These are phyloP conservation scores for Podarcis muralis DNA, from an alignment of 2,113 vertebrate species.

Conservation along the genomic window DNA sequence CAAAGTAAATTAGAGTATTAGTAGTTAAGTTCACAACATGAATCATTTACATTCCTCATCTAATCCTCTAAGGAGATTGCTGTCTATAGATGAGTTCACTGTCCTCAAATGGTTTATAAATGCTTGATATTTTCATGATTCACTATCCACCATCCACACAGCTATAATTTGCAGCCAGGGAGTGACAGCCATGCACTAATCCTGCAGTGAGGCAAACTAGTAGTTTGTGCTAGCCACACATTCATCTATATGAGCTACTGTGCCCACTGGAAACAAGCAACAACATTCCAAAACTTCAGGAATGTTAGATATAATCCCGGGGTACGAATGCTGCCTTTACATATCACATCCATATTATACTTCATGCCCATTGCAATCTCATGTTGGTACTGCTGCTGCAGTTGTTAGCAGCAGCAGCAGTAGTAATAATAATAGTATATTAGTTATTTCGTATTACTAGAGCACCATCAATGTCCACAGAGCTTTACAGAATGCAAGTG, in stretches of 20 bases:
- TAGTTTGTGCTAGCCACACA: background rate
- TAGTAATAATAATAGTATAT: no score
- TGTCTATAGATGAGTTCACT: background rate
- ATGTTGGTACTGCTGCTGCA: background rate
- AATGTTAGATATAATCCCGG: background rate
- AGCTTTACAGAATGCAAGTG: background rate
- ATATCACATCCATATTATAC: background rate
- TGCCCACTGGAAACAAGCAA: slow-evolving; percentile 10
- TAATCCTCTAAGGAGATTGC: background rate
- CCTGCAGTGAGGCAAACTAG: background rate
- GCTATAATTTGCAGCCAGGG: background rate
- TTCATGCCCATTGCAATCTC: background rate
- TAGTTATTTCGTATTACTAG: background rate
- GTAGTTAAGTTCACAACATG: background rate
- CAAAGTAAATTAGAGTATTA: slow-evolving; percentile 11
- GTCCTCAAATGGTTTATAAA: background rate
- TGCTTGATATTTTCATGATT: background rate
- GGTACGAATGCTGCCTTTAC: background rate
- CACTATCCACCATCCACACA: background rate
- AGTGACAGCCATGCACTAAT: slow-evolving; percentile 23
- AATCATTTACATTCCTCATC: background rate
- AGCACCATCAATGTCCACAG: background rate
- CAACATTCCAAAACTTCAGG: background rate
- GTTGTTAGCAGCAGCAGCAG: no score
- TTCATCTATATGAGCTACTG: background rate